Conservation (phyloP, 1,140 invertebrate species). For the Augochlora pura region DNA sequence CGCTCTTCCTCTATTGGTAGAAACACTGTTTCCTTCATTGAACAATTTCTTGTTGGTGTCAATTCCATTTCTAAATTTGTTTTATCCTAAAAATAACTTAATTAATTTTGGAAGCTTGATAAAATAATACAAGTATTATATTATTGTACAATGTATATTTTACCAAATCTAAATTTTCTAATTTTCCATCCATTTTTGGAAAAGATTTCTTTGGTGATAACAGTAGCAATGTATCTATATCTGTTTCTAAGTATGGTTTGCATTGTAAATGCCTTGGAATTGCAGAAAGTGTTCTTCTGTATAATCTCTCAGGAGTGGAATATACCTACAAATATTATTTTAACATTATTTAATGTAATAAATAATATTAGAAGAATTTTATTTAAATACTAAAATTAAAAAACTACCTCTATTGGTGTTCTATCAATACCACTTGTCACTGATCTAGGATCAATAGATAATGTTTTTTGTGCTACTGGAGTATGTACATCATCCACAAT, state of each 20-base stretch:
- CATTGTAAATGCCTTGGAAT: slow-evolving; percentile 69
- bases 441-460: slow-evolving; percentile 70
- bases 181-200: slow-evolving; percentile 48
- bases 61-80: slow-evolving; percentile 1
- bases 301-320: slow-evolving; percentile 49
- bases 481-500: slow-evolving; percentile 51
- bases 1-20: slow-evolving; percentile 50
- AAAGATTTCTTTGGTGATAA: slow-evolving; percentile 39
- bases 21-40: slow-evolving; percentile 30
- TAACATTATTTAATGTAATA: neutral
- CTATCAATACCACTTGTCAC: slow-evolving; percentile 66
- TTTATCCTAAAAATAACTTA: slow-evolving; percentile 28
- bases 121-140: neutral
- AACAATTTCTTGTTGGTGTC: slow-evolving; percentile 24
- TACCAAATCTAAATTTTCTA: neutral
- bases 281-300: slow-evolving; percentile 57
- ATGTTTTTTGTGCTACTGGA: slow-evolving; percentile 51
- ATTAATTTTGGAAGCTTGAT: neutral
- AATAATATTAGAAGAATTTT: slow-evolving; percentile 24
- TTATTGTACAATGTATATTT: neutral
- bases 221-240: slow-evolving; percentile 66
- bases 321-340: slow-evolving; percentile 58
- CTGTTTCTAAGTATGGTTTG: slow-evolving; percentile 72
- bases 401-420: slow-evolving; percentile 72
- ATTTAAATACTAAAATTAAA: neutral